Conservation (phyloP, 2,797 vertebrate species). For the Poeciliopsis turneri region DNA sequence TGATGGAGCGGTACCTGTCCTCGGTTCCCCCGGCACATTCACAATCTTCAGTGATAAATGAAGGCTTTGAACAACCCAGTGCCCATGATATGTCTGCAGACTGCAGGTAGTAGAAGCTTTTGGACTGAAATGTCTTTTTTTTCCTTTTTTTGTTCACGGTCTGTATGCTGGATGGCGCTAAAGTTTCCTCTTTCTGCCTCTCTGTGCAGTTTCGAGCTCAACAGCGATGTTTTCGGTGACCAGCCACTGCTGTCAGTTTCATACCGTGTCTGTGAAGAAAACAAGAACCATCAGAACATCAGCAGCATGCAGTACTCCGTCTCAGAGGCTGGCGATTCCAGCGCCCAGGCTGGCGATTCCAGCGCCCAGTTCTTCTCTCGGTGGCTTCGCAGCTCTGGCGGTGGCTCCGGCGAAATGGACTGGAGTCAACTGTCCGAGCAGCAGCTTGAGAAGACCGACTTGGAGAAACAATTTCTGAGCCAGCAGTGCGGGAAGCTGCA, state of each 20-base stretch:
- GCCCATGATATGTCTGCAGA: constrained; percentile 73
- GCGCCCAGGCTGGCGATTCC: constrained; percentile 23
- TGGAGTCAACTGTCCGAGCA: constrained; percentile 54
- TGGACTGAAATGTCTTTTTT: neutral
- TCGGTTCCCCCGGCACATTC: constrained; percentile 53
- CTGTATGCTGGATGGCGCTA: neutral
- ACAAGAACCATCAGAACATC: neutral
- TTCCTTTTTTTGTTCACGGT: neutral
- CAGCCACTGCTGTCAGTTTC: constrained; percentile 70
- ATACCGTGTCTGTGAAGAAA: constrained; percentile 46
- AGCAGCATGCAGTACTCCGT: constrained; percentile 8
- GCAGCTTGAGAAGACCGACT: constrained; percentile 45
- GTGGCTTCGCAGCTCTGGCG: constrained; percentile 56
- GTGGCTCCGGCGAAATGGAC: constrained; percentile 32
- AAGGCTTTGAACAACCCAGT: constrained; percentile 60
- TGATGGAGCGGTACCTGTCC: constrained; percentile 84
- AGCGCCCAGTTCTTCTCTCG: constrained; percentile 37
- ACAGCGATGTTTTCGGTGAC: constrained; percentile 73
- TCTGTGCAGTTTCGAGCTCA: constrained; percentile 70
- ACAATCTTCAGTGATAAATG: constrained; percentile 64
- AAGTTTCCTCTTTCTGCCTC: constrained; percentile 2
- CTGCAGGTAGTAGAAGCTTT: constrained; percentile 52
- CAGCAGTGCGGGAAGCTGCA: constrained; percentile 79
- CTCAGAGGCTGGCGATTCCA: constrained; percentile 5
- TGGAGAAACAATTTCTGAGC: constrained; percentile 70